Percentiles rank a stretch among this genome's conserved stretches.
These are phyloP conservation scores for Lasioglossum villosulum DNA, from an alignment of 2,888 invertebrate genomes.

Conservation along the genomic window DNA sequence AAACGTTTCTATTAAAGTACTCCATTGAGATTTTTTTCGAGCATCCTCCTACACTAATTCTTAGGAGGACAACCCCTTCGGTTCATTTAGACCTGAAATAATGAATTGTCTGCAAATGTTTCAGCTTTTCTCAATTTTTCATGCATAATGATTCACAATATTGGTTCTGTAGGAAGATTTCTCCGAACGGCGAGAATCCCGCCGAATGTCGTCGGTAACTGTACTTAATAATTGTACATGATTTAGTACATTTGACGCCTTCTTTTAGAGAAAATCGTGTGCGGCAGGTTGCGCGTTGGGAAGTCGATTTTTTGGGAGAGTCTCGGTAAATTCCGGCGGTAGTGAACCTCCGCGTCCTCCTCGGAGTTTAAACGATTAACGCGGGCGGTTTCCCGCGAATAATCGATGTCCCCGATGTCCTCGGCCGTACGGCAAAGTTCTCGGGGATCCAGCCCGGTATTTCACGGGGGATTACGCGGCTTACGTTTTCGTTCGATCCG, in stretches of 20 bases:
- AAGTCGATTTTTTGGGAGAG: conserved; percentile 5
- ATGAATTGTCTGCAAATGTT: no score
- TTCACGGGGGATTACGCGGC: conserved; percentile 79
- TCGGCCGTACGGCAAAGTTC: conserved; percentile 74
- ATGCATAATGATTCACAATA: no score
- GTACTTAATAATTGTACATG: no score
- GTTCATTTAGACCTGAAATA: not conserved
- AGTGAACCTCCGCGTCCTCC: conserved; percentile 54
- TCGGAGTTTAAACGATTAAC: conserved; percentile 75
- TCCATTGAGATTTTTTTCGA: not conserved
- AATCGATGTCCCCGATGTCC: conserved; percentile 75
- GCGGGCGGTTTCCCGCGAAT: conserved; percentile 76
- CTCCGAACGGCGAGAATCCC: no score
- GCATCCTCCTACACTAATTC: not conserved
- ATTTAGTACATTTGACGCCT: no score
- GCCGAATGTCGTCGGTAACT: no score
- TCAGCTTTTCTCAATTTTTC: no score
- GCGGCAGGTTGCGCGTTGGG: not conserved
- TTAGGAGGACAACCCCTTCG: not conserved
- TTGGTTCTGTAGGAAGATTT: no score
- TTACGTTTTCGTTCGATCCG: conserved; percentile 78
- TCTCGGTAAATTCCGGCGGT: conserved; percentile 15
- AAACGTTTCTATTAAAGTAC: not conserved
- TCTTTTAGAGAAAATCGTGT: no score
- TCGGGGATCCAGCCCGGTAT: conserved; percentile 76